Evolutionary conservation across 2,113 vertebrate species (phyloP).

Genomic region (Cygnus atratus): DNA sequence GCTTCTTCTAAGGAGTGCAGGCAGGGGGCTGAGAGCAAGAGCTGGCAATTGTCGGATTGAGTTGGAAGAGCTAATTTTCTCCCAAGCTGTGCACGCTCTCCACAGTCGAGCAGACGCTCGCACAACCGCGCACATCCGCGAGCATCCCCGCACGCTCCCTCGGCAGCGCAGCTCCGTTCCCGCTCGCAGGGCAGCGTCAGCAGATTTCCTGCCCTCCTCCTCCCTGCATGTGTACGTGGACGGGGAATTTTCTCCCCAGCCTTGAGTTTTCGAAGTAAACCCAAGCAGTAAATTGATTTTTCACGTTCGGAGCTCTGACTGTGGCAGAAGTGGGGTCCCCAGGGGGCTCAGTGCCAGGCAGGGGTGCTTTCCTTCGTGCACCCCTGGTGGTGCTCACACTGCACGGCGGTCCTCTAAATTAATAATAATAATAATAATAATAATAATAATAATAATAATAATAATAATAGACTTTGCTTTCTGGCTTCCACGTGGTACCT

Average conservation of each 20-base stretch:
- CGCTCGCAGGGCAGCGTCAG: too few species aligned
- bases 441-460: background rate
- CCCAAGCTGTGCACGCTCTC: constrained; percentile 54
- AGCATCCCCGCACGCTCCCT: background rate
- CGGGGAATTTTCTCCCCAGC: background rate
- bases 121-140: background rate
- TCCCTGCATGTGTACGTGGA: rapidly evolving
- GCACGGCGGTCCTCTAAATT: background rate
- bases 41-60: background rate
- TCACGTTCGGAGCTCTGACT: background rate
- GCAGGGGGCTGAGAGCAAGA: constrained; percentile 26
- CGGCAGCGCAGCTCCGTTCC: background rate
- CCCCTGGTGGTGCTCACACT: rapidly evolving
- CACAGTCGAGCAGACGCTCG: background rate
- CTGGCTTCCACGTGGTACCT: background rate
- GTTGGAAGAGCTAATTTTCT: constrained; percentile 39
- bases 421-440: background rate
- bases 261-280: background rate
- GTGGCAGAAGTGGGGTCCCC: rapidly evolving
- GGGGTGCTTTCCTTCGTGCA: background rate
- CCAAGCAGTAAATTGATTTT: background rate
- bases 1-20: background rate
- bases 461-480: background rate
- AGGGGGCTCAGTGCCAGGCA: too few species aligned
- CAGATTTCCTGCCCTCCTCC: background rate